phyloP scores from a whole-genome alignment of 2,797 vertebrate species.

The Muscicapa striata region DNA sequence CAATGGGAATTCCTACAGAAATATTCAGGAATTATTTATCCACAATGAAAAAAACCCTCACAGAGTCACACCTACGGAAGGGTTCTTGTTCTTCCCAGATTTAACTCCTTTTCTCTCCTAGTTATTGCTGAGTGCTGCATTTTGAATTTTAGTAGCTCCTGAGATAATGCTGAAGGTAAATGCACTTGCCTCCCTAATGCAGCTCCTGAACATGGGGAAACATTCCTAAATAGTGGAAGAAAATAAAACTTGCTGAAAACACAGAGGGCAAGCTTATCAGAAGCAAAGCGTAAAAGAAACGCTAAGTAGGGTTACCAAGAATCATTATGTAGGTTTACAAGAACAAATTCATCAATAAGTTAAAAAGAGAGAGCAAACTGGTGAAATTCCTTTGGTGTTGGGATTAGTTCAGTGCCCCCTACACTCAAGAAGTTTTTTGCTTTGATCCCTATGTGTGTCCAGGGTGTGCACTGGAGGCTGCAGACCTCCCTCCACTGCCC shows the following conservation, averaged over 20 bases:
- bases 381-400: background rate
- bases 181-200: background rate
- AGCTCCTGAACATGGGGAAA: background rate
- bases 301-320: background rate
- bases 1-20: background rate
- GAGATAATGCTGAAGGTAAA: background rate
- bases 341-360: background rate
- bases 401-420: background rate
- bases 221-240: background rate
- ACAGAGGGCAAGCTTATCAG: background rate
- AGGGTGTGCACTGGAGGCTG: background rate
- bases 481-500: background rate
- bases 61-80: background rate
- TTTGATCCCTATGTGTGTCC: background rate
- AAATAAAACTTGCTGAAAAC: background rate
- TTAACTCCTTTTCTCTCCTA: background rate
- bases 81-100: background rate
- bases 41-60: background rate
- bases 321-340: background rate
- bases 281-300: background rate
- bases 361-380: background rate
- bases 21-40: background rate
- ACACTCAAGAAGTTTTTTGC: background rate
- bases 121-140: background rate
- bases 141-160: background rate